Evolutionary conservation across 2,797 vertebrate genomes (phyloP), one percentile per base, ranked within the genome.

Genomic region (Mus minutoides): DNA sequence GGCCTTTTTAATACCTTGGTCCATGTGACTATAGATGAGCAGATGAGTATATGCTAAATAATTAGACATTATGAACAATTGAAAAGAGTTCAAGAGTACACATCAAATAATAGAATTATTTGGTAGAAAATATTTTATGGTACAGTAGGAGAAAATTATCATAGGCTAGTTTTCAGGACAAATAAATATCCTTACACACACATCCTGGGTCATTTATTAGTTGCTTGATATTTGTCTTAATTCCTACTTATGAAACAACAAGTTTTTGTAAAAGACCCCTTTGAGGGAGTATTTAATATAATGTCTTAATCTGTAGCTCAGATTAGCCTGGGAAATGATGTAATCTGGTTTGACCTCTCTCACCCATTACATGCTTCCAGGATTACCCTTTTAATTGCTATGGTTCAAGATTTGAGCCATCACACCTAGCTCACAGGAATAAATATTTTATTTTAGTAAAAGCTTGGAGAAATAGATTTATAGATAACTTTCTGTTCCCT

Each of bases 391-490:
- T 52, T 52, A 40, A 31, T 29, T 88, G n/a, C 56, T 40, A 3
- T 43, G 17, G 7, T 31, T 56, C 26, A 43, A 43, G 34, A 31
- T 75, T 29, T 40, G 14, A 75, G 24, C 49, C 69, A 43, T 40
- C 9, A 17, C 2, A 13, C 16, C 24, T 73, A 5, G 9, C 26
- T 58, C 9, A 40, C 2, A 73, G 40, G n/a, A 52, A 88, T n/a
- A 69, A 16, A 56, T 84, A 31, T 22, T 88, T 85, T 75, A 58
- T 64, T 91, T 94, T 3, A 87, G 37, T 78, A 92, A 46, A 93
- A 7, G n/a, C 1, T 31, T 62, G 79, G 31, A n/a, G 60, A 86
- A 86, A 73, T 5, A 40, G 0, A 12, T 91, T 88, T 78, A 77
- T 19, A 46, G 54, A 43, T 11, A 2, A 7, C 2, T 94, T 34